Base-by-base conservation (phyloP, 1,140 invertebrate genomes). In the Lepidurus packardi region DNA sequence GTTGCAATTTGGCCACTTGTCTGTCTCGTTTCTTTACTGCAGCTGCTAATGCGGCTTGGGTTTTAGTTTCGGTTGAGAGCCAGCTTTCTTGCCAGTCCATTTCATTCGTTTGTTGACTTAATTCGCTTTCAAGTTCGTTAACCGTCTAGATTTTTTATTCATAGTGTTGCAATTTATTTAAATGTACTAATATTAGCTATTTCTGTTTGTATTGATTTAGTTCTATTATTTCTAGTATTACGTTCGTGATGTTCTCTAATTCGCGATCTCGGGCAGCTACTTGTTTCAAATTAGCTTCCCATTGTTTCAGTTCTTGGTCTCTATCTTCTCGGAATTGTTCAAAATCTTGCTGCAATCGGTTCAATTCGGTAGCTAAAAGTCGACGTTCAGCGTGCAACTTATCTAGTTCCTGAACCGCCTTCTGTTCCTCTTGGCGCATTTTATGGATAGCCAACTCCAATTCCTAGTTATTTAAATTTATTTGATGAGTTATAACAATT, bases 211-310 rank as follows among this genome's bases (percentile, higher is more conserved):
- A 34, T 34, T 34, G 3, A 34, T 4, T 34, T 2, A 34, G 34
- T 34, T 34, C 34, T 34, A 47, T 47, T 11, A 47, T 16, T 47
- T 47, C 0, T 11, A 65, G 0, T n/a, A 65, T 65, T 65, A 65
- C 53, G 13, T 65, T 65, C 8, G 53, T 65, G 7, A 65, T n/a
- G 13, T 65, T 65, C 21, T 65, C 53, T 7, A 65, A 13, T 65
- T 65, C 53, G n/a, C 13, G 53, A 65, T 65, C 53, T 65, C 9
- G 16, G 7, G 53, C 53, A n/a, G 53, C 53, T 21, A 65, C 13
- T 65, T 65, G 53, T 65, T 65, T 65, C 53, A 65, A n/a, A 21
- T 65, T 65, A 11, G 53, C 53, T 65, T 65, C 53, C 53, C 53
- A 65, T 21, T 65, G 53, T 65, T 65, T 65, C 21, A 65, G 16